These are phyloP conservation scores for Apamea crenata DNA, from an alignment of 2,888 invertebrate species.

Conservation along the genomic window DNA sequence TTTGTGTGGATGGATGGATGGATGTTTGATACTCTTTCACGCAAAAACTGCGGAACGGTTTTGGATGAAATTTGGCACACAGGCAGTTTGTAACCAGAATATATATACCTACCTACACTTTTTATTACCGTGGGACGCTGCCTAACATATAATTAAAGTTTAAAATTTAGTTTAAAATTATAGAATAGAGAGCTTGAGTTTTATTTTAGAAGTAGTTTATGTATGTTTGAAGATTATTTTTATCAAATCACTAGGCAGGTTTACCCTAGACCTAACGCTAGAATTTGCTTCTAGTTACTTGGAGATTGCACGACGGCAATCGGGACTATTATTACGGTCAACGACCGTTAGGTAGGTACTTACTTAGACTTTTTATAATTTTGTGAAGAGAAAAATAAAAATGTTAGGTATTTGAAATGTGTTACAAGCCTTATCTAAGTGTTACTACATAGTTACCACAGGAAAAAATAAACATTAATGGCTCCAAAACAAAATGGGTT, in stretches of 20 bases:
- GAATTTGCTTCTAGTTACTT: neutral
- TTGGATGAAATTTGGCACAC: too few species aligned
- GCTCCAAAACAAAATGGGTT: conserved; percentile 32
- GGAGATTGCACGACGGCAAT: neutral
- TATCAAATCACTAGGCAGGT: too few species aligned
- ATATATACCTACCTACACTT: too few species aligned
- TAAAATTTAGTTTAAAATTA: neutral
- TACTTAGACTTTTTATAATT: neutral
- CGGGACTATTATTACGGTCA: neutral
- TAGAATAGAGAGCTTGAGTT: neutral
- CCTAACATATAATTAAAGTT: too few species aligned
- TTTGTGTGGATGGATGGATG: too few species aligned
- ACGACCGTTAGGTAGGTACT: neutral
- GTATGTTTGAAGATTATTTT: neutral
- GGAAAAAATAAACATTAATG: conserved; percentile 30
- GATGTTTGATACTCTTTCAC: too few species aligned
- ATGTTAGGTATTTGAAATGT: conserved; percentile 1
- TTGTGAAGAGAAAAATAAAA: neutral
- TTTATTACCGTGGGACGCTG: too few species aligned
- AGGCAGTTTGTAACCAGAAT: too few species aligned
- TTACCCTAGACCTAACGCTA: neutral
- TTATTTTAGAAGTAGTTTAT: neutral
- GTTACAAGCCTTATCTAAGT: conserved; percentile 45
- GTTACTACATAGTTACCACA: conserved; percentile 52
- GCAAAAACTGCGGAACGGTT: too few species aligned